phyloP scores from a whole-genome alignment of 1,140 invertebrate genomes.

The Lethrus apterus region DNA sequence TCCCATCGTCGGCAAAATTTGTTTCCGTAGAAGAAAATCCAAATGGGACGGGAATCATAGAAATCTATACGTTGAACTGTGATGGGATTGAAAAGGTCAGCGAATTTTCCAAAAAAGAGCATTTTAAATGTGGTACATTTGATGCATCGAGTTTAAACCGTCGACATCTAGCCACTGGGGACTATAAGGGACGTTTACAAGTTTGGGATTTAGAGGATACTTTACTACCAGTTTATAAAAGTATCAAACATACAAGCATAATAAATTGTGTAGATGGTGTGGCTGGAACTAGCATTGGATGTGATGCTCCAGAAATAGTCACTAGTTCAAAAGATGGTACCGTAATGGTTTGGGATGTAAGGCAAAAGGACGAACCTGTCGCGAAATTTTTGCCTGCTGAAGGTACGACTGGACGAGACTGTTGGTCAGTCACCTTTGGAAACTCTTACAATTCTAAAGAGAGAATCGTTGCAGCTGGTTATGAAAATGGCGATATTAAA shows the following conservation, averaged over 20 bases:
- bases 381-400: slow-evolving; percentile 68
- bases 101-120: slow-evolving; percentile 66
- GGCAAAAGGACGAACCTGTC: slow-evolving; percentile 82
- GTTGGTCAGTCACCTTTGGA: slow-evolving; percentile 83
- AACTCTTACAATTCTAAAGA: slow-evolving; percentile 83
- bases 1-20: slow-evolving; percentile 88
- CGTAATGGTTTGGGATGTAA: slow-evolving; percentile 92
- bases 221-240: slow-evolving; percentile 68
- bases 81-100: slow-evolving; percentile 65
- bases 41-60: slow-evolving; percentile 73
- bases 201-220: slow-evolving; percentile 81
- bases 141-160: slow-evolving; percentile 73
- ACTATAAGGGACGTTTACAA: slow-evolving; percentile 81
- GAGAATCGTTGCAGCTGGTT: slow-evolving; percentile 79
- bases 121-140: slow-evolving; percentile 92
- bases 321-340: slow-evolving; percentile 89
- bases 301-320: slow-evolving; percentile 88
- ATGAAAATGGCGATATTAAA: slow-evolving; percentile 95
- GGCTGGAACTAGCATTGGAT: slow-evolving; percentile 73
- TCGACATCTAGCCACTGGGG: slow-evolving; percentile 80
- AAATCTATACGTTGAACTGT: slow-evolving; percentile 77
- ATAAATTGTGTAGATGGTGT: slow-evolving; percentile 92
- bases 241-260: slow-evolving; percentile 77
- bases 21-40: slow-evolving; percentile 79
- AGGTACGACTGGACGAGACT: slow-evolving; percentile 63